phyloP scores from a whole-genome alignment of 2,113 vertebrate genomes.

The Formicarius rufipectus region DNA sequence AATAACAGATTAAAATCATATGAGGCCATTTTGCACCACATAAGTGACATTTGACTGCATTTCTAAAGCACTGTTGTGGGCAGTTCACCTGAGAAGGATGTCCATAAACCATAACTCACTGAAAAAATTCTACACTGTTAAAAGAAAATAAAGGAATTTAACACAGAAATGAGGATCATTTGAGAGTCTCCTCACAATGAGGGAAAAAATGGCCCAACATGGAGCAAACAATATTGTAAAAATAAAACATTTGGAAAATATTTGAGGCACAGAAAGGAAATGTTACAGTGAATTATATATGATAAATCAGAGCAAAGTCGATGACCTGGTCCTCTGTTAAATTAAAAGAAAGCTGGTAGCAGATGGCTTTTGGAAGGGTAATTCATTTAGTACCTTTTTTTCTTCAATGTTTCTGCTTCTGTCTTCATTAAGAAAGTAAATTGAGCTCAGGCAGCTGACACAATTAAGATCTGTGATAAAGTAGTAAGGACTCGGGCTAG shows the following conservation, averaged over 20 bases:
- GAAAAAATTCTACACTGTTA: neutral
- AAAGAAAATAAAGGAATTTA: neutral
- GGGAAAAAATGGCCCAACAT: neutral
- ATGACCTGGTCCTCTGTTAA: neutral
- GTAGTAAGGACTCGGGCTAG: neutral
- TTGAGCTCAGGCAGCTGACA: neutral
- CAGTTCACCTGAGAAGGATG: neutral
- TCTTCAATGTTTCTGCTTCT: neutral
- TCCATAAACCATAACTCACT: neutral
- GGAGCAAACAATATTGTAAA: neutral
- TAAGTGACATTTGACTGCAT: neutral
- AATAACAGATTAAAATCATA: neutral
- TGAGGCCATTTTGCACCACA: neutral
- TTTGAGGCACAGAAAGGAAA: neutral
- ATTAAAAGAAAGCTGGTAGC: neutral
- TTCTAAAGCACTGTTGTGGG: neutral
- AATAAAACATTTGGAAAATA: neutral
- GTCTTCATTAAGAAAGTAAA: slow-evolving; percentile 29
- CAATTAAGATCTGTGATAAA: slow-evolving; percentile 19
- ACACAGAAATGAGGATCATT: neutral
- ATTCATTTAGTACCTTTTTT: neutral
- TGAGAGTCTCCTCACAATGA: neutral
- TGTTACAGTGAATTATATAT: neutral
- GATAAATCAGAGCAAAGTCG: neutral
- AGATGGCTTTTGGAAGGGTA: slow-evolving; percentile 28